Evolutionary conservation across 2,113 vertebrate species (phyloP).

Genomic region (Cynopterus brachyotis): DNA sequence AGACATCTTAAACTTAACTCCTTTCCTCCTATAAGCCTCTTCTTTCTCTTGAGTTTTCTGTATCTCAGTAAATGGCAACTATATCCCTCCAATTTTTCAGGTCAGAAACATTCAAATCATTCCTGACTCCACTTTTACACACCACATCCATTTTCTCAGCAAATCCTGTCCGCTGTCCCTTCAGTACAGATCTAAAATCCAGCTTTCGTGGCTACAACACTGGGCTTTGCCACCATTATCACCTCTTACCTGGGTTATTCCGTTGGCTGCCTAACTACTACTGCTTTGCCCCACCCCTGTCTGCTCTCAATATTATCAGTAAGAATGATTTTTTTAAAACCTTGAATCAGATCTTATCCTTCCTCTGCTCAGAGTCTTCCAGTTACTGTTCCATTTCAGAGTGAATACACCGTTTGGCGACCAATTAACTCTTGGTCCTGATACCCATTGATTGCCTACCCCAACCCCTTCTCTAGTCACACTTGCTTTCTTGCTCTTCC

Average conservation of each 20-base stretch:
- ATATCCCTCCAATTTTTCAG: neutral
- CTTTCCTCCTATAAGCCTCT: neutral
- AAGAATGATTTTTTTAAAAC: neutral
- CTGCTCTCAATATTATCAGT: neutral
- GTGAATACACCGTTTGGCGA: neutral
- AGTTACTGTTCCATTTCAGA: neutral
- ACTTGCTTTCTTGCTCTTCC: neutral
- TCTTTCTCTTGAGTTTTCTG: neutral
- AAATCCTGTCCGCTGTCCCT: neutral
- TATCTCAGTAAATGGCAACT: neutral
- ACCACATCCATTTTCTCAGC: neutral
- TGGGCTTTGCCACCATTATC: neutral
- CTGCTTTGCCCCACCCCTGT: neutral
- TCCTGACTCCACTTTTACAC: neutral
- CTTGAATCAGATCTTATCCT: neutral
- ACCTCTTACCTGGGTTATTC: neutral
- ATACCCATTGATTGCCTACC: neutral
- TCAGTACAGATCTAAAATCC: neutral
- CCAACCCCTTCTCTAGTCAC: neutral
- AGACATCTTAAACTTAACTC: neutral
- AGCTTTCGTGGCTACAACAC: rapidly evolving
- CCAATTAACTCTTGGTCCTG: neutral
- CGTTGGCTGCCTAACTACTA: neutral
- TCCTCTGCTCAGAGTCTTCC: neutral
- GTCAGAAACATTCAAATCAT: neutral